Evolutionary conservation across 2,113 vertebrate genomes (phyloP).

Genomic region (Ellobius talpinus): DNA sequence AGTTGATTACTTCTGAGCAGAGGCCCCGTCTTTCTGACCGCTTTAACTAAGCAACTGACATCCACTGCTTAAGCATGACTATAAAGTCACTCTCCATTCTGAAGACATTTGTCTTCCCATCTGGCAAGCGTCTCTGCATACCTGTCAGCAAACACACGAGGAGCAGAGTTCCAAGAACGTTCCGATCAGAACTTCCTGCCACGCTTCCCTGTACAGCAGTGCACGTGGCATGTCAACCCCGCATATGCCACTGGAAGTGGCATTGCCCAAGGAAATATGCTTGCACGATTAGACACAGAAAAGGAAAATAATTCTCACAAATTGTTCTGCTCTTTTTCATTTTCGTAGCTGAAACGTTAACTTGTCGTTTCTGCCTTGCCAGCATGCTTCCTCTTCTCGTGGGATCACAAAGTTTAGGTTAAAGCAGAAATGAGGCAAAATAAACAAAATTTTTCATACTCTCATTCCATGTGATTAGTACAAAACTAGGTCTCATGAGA

Average conservation of each 20-base stretch:
- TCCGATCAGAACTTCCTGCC: background rate
- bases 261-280: background rate
- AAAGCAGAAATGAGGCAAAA: background rate
- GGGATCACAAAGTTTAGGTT: background rate
- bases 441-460: background rate
- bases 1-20: background rate
- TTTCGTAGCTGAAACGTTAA: background rate
- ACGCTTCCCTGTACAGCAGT: background rate
- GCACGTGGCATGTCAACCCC: background rate
- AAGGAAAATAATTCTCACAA: background rate
- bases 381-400: background rate
- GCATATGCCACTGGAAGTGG: background rate
- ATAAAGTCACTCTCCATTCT: background rate
- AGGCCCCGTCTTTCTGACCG: background rate
- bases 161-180: background rate
- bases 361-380: background rate
- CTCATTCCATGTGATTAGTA: background rate
- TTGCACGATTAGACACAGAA: background rate
- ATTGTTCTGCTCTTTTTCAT: background rate
- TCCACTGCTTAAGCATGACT: background rate
- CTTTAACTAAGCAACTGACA: constrained; percentile 2
- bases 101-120: constrained; percentile 35
- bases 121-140: constrained; percentile 12
- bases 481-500: accelerated
- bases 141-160: background rate